Evolutionary conservation across 2,797 vertebrate species (phyloP).

Genomic region (Pseudopleuronectes americanus): DNA sequence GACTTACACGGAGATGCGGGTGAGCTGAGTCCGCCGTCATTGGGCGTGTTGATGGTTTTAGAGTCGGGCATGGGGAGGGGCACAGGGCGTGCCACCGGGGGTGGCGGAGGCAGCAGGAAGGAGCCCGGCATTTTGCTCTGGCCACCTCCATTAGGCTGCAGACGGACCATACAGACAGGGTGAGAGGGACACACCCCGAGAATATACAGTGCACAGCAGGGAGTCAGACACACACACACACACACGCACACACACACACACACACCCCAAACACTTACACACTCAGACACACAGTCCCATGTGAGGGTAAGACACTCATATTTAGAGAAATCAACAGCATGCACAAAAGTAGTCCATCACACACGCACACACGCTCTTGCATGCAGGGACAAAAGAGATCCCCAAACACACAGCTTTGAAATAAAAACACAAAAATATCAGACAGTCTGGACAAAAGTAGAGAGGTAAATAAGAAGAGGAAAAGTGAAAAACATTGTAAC

Average conservation of each 20-base stretch:
- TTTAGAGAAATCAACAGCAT: constrained; percentile 29
- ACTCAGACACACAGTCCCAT: constrained; percentile 32
- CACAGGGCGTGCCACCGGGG: constrained; percentile 95
- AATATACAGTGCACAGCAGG: constrained; percentile 60
- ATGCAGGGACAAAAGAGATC: constrained; percentile 40
- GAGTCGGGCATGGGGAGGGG: constrained; percentile 97
- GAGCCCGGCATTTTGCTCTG: constrained; percentile 97
- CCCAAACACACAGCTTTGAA: constrained; percentile 30
- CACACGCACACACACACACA: constrained; percentile 5
- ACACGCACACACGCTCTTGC: constrained; percentile 35
- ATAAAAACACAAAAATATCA: constrained; percentile 34
- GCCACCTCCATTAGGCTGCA: constrained; percentile 95
- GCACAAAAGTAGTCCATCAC: constrained; percentile 25
- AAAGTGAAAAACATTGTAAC: constrained; percentile 50
- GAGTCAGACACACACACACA: constrained; percentile 44
- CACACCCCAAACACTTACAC: constrained; percentile 15
- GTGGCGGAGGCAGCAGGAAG: constrained; percentile 95
- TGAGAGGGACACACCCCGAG: constrained; percentile 79
- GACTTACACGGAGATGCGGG: constrained; percentile 97
- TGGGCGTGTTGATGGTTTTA: constrained; percentile 87
- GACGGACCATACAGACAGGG: constrained; percentile 91
- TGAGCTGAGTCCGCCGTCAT: constrained; percentile 92
- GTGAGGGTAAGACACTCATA: constrained; percentile 44
- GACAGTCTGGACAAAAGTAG: constrained; percentile 46
- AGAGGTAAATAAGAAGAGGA: constrained; percentile 40